Evolutionary conservation across 2,888 invertebrate genomes (phyloP).

Genomic region (Hydrotaea cyrtoneurina): DNA sequence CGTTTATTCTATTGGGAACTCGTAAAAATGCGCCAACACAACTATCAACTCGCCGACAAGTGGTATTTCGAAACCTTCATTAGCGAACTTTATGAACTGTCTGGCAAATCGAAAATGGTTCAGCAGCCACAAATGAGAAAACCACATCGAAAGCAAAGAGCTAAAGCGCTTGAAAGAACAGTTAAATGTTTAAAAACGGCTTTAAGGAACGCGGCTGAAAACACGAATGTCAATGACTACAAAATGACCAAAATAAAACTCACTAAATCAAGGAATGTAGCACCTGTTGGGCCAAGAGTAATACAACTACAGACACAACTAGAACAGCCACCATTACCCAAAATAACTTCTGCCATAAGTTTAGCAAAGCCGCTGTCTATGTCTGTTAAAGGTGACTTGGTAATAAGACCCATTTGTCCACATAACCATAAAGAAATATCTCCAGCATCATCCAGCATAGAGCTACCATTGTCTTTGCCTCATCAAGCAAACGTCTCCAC

Average conservation of each 20-base stretch:
- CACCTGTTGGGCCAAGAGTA: background rate
- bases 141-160: background rate
- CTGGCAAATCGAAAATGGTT: constrained; percentile 31
- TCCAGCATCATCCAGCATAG: background rate
- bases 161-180: background rate
- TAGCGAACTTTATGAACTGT: constrained; percentile 67
- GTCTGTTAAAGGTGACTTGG: constrained; percentile 4
- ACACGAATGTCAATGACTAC: background rate
- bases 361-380: constrained; percentile 44
- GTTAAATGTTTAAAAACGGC: background rate
- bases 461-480: background rate
- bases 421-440: constrained; percentile 10
- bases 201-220: background rate
- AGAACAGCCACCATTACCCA: constrained; percentile 47
- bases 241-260: too few species aligned
- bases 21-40: constrained; percentile 71
- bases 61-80: constrained; percentile 77
- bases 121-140: constrained; percentile 20
- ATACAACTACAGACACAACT: background rate
- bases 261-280: constrained; percentile 7
- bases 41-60: constrained; percentile 75
- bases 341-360: constrained; percentile 67
- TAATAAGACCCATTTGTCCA: constrained; percentile 53
- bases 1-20: constrained; percentile 75
- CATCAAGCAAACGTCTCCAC: background rate